Evolutionary conservation across 92 coral and sea anemone genomes (phyloP), one percentile per base, ranked within the genome.

Genomic region (Nematostella vectensis): DNA sequence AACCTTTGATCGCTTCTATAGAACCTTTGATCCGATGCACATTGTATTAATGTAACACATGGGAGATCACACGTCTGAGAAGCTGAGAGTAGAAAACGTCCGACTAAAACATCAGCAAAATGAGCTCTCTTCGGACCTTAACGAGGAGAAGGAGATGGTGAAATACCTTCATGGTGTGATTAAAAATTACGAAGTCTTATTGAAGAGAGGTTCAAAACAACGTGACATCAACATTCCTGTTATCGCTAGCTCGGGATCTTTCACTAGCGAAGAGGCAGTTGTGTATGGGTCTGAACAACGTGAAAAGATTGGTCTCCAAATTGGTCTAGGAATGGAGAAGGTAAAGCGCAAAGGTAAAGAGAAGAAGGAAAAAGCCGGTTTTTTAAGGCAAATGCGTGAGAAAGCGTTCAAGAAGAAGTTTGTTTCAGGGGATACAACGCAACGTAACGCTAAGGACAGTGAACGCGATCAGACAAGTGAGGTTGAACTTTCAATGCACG

Each of bases 121-220:
- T 15, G 88, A 87, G 44, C 58, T 93, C 31, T 61, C 74, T 19
- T 53, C 49, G 18, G 76, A 82, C 47, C 71, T 93, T 23, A 65
- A 65, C 8, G 99, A 93, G 43, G 96, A 93, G 54, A 60, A 55
- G 49, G 84, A 76, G 33, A 75, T 93, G 78, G 99, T 93, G 0
- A 80, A 51, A 31, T 78, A 93, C 33, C 69, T 93, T n/a, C 78
- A 82, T 59, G 82, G 88, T 31, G 95, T 88, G 40, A 87, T 93
- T 11, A 93, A 86, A 55, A 87, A 76, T 67, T 93, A 93, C 66
- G 88, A 93, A 52, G 69, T 75, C 38, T 62, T 91, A 17, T 50
- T 89, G 6, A 6, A 15, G 15, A 33, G 15, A 77, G 69, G 30
- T 63, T 76, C 27, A 73, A 61, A 21, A 47, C 67, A 27, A 49